Evolutionary conservation across 1,140 invertebrate genomes (phyloP).

Genomic region (Drosophila seguyi): DNA sequence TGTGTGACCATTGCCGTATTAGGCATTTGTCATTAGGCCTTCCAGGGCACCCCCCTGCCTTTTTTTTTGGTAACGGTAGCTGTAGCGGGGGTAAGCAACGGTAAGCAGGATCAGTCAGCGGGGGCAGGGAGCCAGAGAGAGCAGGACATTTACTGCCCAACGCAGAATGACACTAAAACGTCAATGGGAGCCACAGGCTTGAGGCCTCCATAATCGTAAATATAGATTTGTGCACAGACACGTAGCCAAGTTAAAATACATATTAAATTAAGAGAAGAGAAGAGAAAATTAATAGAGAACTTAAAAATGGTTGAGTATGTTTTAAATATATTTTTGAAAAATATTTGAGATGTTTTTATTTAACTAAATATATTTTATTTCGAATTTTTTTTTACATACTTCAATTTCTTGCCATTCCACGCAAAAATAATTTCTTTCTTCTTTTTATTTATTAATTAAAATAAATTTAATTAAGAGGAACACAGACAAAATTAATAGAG

Average conservation of each 20-base stretch:
- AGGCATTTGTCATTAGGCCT: constrained; percentile 71
- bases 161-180: constrained; percentile 75
- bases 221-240: constrained; percentile 72
- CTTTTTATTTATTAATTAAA: too few relatives aligned
- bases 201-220: constrained; percentile 77
- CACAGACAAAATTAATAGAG: too few relatives aligned
- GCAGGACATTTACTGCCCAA: constrained; percentile 59
- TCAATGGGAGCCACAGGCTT: constrained; percentile 53
- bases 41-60: constrained; percentile 8
- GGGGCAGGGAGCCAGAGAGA: too few relatives aligned
- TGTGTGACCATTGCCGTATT: constrained; percentile 71
- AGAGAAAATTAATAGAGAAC: background rate
- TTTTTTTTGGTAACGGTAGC: background rate
- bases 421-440: too few relatives aligned
- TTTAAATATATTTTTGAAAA: background rate
- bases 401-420: too few relatives aligned
- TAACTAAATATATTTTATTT: too few relatives aligned
- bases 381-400: too few relatives aligned
- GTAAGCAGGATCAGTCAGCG: background rate
- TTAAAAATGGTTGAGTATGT: background rate
- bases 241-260: constrained; percentile 15
- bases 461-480: too few relatives aligned
- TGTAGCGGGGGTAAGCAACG: too few relatives aligned
- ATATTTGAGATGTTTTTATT: background rate
- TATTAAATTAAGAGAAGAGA: background rate